These are phyloP conservation scores for Ceyx margarethae DNA, from an alignment of 2,113 vertebrate species.

Conservation along the genomic window DNA sequence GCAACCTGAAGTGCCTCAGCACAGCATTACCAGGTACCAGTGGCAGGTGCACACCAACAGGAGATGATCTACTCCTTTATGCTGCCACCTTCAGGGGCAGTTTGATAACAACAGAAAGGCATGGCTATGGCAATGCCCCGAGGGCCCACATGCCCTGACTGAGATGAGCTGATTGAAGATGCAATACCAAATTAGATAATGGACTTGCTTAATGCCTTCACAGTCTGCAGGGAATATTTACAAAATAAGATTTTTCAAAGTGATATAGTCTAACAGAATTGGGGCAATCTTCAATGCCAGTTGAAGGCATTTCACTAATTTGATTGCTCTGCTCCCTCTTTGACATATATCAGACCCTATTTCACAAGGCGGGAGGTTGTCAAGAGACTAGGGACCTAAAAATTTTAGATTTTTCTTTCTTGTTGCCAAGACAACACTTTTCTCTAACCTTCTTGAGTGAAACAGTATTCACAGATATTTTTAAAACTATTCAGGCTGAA, in stretches of 20 bases:
- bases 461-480: neutral
- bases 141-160: neutral
- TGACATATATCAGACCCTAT: neutral
- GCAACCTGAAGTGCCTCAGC: neutral
- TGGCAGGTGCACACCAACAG: rapidly evolving
- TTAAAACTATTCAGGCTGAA: neutral
- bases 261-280: neutral
- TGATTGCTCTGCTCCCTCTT: neutral
- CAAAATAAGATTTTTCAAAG: neutral
- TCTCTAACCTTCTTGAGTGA: neutral
- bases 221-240: neutral
- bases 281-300: neutral
- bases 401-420: neutral
- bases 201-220: neutral
- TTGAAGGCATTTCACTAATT: neutral
- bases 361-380: neutral
- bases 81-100: rapidly evolving
- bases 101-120: neutral
- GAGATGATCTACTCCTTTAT: neutral
- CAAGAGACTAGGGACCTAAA: neutral
- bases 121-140: rapidly evolving
- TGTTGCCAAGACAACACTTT: neutral
- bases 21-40: rapidly evolving
- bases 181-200: neutral
- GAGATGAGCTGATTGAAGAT: neutral